These are phyloP conservation scores for Aphaenogaster ashmeadi DNA, from an alignment of 1,140 invertebrate genomes.

Conservation along the genomic window DNA sequence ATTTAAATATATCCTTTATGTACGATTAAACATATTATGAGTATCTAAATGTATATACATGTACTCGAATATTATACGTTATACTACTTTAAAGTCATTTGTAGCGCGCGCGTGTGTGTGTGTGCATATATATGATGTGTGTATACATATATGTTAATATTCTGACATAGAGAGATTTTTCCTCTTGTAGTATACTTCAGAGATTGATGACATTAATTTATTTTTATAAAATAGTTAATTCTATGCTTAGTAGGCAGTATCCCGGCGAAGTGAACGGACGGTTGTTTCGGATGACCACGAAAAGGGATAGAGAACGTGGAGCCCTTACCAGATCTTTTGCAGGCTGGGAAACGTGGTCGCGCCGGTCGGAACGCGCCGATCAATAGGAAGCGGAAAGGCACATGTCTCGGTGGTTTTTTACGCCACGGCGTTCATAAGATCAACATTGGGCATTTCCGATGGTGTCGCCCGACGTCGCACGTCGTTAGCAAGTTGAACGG, in stretches of 20 bases:
- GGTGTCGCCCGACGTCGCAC: not conserved
- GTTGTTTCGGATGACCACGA: not conserved
- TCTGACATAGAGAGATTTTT: not conserved
- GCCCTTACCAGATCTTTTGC: constrained; percentile 64
- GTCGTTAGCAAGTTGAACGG: not conserved
- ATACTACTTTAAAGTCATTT: too few species aligned
- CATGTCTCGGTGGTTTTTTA: constrained; percentile 75
- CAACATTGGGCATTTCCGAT: constrained; percentile 28
- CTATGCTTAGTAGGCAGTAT: not conserved
- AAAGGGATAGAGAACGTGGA: not conserved
- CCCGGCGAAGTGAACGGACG: not conserved
- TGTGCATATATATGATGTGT: too few species aligned
- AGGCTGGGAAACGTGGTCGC: constrained; percentile 72
- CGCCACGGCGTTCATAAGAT: constrained; percentile 47
- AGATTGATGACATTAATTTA: not conserved
- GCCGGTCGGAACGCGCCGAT: constrained; percentile 77
- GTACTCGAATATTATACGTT: too few species aligned
- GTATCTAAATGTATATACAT: too few species aligned
- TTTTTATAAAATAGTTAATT: not conserved
- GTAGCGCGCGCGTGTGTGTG: too few species aligned
- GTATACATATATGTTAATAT: too few species aligned
- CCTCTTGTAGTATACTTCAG: not conserved
- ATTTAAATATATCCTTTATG: not conserved
- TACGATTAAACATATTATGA: too few species aligned
- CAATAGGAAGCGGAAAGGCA: constrained; percentile 80